Evolutionary conservation across 2,888 invertebrate genomes (phyloP).

Genomic region (Morpho deidamia): DNA sequence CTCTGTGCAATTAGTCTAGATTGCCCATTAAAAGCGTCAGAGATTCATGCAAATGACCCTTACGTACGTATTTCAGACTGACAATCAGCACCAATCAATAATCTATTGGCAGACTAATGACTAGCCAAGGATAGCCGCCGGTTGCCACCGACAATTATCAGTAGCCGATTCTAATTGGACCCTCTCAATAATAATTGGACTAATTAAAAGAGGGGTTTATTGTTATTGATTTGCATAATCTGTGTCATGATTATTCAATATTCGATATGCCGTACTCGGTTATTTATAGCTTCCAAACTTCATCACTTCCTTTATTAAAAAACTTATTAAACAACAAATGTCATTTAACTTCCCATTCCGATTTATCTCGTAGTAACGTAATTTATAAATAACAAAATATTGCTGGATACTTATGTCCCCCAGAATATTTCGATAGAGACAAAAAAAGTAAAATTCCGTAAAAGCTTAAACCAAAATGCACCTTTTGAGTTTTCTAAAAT

Average conservation of each 20-base stretch:
- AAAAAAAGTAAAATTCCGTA: no score
- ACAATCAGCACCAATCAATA: conserved; percentile 78
- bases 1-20: conserved; percentile 63
- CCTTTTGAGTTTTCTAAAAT: no score
- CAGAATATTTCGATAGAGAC: no score
- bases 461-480: no score
- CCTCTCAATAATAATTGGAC: conserved; percentile 56
- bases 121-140: conserved; percentile 64
- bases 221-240: conserved; percentile 26
- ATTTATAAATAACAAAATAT: no score
- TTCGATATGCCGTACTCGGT: neutral
- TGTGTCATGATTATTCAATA: conserved; percentile 18
- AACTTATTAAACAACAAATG: no score
- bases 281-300: neutral
- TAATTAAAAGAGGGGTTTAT: conserved; percentile 53
- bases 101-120: conserved; percentile 74
- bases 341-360: no score
- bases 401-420: no score
- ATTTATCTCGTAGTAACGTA: no score
- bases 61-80: conserved; percentile 40
- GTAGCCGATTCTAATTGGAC: conserved; percentile 59
- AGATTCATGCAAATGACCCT: conserved; percentile 72
- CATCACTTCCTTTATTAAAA: no score
- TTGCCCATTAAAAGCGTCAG: conserved; percentile 61
- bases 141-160: conserved; percentile 57